Conservation (phyloP, 2,888 invertebrate genomes). For the Oligia fasciuncula region DNA sequence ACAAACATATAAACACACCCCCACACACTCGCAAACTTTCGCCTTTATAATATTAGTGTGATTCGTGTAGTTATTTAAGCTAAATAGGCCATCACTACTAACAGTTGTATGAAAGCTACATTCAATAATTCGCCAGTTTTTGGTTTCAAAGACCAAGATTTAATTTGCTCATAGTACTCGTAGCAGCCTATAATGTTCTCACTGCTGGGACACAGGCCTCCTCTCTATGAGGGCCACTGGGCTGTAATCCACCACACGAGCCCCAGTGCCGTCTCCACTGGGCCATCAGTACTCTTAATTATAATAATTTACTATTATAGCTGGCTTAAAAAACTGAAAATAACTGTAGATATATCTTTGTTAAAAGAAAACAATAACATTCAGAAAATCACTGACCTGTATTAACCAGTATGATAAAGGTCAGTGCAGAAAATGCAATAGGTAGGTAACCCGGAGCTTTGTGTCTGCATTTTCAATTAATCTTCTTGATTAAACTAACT, state of each 20-base stretch:
- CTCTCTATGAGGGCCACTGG: too few species aligned
- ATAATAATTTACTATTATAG: neutral
- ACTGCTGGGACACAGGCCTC: neutral
- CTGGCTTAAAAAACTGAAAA: neutral
- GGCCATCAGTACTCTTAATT: neutral
- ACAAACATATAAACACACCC: too few species aligned
- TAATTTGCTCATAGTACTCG: neutral
- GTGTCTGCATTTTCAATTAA: neutral
- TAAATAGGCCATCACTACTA: too few species aligned
- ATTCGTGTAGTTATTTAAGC: neutral
- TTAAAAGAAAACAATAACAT: neutral
- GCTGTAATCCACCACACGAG: too few species aligned
- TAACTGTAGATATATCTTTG: neutral
- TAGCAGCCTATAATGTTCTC: neutral
- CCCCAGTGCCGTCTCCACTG: neutral
- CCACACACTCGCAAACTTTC: too few species aligned
- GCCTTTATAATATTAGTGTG: too few species aligned
- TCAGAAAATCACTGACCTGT: too few species aligned
- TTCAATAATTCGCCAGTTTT: neutral
- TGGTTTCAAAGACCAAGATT: neutral
- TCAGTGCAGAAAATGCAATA: neutral
- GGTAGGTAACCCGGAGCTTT: neutral
- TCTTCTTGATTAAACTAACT: neutral
- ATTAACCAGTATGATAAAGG: too few species aligned
- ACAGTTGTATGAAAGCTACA: neutral